Conservation (phyloP, 2,888 invertebrate genomes). For the Alloplasta piceator region DNA sequence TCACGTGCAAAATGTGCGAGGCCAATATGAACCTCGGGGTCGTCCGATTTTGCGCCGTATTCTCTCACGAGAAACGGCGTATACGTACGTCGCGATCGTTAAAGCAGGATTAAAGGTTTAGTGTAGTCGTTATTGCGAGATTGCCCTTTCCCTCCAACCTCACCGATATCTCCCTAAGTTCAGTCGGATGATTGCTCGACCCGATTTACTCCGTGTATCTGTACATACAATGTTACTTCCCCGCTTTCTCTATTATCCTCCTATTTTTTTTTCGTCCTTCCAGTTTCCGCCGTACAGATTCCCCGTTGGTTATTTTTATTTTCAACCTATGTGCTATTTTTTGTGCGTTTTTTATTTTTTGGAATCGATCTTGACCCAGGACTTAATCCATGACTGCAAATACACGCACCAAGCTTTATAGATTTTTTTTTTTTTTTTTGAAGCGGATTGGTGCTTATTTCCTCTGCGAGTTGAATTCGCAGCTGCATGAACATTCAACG, state of each 20-base stretch:
- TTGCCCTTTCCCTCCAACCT: constrained; percentile 17
- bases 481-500: constrained; percentile 25
- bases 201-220: constrained; percentile 17
- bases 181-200: constrained; percentile 37
- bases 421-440: constrained; percentile 9
- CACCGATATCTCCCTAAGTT: constrained; percentile 39
- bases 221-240: constrained; percentile 11
- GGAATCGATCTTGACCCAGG: constrained; percentile 28
- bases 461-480: constrained; percentile 13
- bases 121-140: constrained; percentile 58
- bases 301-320: constrained; percentile 19
- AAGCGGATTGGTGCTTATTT: not conserved
- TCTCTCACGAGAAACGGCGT: constrained; percentile 24
- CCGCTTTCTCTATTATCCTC: not conserved
- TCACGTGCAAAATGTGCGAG: not conserved
- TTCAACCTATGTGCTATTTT: not conserved
- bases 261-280: constrained; percentile 18
- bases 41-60: constrained; percentile 31
- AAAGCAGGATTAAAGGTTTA: constrained; percentile 59
- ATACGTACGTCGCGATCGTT: constrained; percentile 49
- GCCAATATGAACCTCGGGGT: not conserved
- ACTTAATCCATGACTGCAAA: not conserved
- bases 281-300: constrained; percentile 7
- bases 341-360: constrained; percentile 20
- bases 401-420: constrained; percentile 29